Base-by-base conservation (phyloP, 2,888 invertebrate species). In the Dolichopus griseipennis region DNA sequence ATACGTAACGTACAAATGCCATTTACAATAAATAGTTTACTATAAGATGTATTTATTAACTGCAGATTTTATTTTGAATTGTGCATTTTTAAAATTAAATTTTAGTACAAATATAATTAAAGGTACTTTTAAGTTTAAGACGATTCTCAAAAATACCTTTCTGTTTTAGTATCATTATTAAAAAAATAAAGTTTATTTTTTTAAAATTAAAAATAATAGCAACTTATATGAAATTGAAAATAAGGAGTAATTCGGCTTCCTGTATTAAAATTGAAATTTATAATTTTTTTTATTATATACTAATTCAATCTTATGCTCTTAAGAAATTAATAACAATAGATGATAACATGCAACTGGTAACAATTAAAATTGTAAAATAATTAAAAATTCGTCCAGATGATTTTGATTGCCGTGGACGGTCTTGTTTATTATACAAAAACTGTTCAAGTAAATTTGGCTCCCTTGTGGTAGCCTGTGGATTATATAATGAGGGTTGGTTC, bases 391-490 rank as follows among this genome's bases (percentile, higher is more conserved):
- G 72, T 71, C 71, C 74, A 75, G 70, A 77, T 75, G 65, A 69
- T 64, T 74, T 76, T 37, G 68, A 71, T n/a, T 64, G 64, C 6
- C 64, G 33, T 20, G 64, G 64, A 9, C 64, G 64, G 34, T 64
- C 64, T 65, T 72, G 70, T 68, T 72, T 72, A 67, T 72, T 73
- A 66, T 73, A 70, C 61, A 73, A 69, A 68, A 73, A 74, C 69
- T 75, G 73, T 68, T 81, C 79, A 18, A 74, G 65, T 5, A 74
- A 70, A 64, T 76, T 77, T 7, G 82, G 82, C 61, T 79, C 78
- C 20, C 79, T 81, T 61, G 81, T 81, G 62, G 80, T 81, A 67
- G 78, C 78, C 68, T 75, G 73, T 62, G 80, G 79, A 68, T 76
- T 76, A 65, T 71, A 73, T 66, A 77, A 78, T 73, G 76, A 77